Evolutionary conservation across 2,797 vertebrate species (phyloP), one percentile per base, ranked within the genome.

Genomic region (Tapera naevia): DNA sequence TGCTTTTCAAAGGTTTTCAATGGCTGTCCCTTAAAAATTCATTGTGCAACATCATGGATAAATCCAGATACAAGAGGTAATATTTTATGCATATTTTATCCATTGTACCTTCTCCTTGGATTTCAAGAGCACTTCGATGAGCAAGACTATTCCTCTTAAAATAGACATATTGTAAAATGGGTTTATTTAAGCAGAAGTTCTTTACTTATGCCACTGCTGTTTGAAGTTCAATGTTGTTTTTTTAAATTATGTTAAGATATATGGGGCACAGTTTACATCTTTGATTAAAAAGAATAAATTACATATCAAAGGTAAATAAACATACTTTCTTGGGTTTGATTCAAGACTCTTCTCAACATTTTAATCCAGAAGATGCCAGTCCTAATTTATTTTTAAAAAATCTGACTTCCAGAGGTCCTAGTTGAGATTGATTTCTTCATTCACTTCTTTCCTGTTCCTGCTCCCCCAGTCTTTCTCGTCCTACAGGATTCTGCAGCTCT

Each of bases 1-100:
- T 99, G 99, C 97, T 99, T 99, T 98, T 99, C 99, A 62, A 99
- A 99, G 93, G 99, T 99, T 95, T 99, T 99, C 93, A 99, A 99
- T 91, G 99, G 99, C 35, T 99, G 99, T 91, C 99, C 99, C 21
- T 97, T 99, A 89, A 99, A 99, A 98, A 98, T 99, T 96, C 98
- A 99, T 97, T 99, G 99, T 97, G 99, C 99, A 93, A 99, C 99
- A 16, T 99, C 99, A 37, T 99, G 99, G 99, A 99, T 99, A 97
- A 99, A 99, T 96, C 99, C 99, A 39, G 99, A 99, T 97, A 99
- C 99, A 71, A 98, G 99, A 99, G 99, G 99, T 99, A 98, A 14
- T 86, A 7, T 33, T 25, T 17, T 60, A 37, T 12, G 3, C 66
- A 3, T 89, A 57, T 82, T 94, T 81, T 92, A 75, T 75, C 27